phyloP scores from a whole-genome alignment of 2,888 invertebrate genomes.

The Leptothorax acervorum region DNA sequence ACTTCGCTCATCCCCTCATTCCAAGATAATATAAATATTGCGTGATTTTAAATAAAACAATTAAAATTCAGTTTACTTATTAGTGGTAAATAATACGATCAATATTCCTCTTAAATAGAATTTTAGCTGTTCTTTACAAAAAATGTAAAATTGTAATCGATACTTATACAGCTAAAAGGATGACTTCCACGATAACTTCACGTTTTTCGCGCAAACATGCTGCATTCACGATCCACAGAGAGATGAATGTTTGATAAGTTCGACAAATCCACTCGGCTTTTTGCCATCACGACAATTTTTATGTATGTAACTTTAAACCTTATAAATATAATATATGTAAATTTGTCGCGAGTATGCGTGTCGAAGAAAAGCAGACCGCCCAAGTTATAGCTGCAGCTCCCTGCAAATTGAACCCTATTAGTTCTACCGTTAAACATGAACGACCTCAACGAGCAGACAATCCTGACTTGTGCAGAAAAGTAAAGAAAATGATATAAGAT shows the following conservation, averaged over 20 bases:
- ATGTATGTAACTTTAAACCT: neutral
- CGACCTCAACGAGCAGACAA: neutral
- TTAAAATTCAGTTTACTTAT: neutral
- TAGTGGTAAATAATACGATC: too few species aligned
- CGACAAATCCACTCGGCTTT: neutral
- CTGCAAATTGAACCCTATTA: neutral
- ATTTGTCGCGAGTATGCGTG: conserved; percentile 10
- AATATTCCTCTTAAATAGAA: too few species aligned
- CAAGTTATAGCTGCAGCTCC: neutral
- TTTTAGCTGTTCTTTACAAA: too few species aligned
- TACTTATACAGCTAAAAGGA: neutral
- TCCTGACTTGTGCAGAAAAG: neutral
- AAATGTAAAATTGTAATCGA: neutral
- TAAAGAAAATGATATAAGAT: neutral
- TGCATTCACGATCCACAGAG: conserved; percentile 7
- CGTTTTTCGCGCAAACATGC: neutral
- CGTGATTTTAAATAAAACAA: neutral
- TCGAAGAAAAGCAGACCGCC: neutral
- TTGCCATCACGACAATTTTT: neutral
- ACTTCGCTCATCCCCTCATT: neutral
- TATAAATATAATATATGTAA: neutral
- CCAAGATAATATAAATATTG: neutral
- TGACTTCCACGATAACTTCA: neutral
- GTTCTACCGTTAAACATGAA: neutral
- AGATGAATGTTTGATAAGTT: neutral